A percentile compares a stretch with the other conserved stretches of the same genome.
Conservation (phyloP, 2,888 invertebrate genomes). For the Yponomeuta malinellus region DNA sequence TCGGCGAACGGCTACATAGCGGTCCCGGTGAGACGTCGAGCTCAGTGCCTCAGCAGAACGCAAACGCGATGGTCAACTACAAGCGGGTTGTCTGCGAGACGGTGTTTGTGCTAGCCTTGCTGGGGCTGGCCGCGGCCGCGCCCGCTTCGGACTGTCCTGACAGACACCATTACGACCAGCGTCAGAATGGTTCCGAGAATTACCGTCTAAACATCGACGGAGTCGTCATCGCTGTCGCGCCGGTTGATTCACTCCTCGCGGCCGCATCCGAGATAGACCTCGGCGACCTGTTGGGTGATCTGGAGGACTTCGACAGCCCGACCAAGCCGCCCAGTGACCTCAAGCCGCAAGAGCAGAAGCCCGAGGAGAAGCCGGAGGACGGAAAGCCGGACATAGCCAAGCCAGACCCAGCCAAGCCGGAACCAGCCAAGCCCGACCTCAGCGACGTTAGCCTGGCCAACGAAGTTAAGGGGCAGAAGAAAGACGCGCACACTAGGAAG, state of each 20-base stretch:
- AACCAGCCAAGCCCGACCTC: slow-evolving; percentile 31
- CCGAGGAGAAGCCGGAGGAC: slow-evolving; percentile 24
- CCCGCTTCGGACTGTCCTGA: slow-evolving; percentile 38
- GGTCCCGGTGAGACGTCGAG: slow-evolving; percentile 43
- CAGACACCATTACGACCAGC: slow-evolving; percentile 78
- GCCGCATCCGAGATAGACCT: slow-evolving; percentile 69
- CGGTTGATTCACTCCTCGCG: slow-evolving; percentile 76
- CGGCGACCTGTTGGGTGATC: slow-evolving; percentile 45
- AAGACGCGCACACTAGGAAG: slow-evolving; percentile 44
- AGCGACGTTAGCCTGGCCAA: slow-evolving; percentile 43
- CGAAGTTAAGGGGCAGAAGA: slow-evolving; percentile 47
- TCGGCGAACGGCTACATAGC: slow-evolving; percentile 60
- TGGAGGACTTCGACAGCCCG: slow-evolving; percentile 41
- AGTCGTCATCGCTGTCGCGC: slow-evolving; percentile 79
- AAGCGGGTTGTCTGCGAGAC: slow-evolving; percentile 60
- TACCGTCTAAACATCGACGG: slow-evolving; percentile 81
- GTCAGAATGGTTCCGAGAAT: slow-evolving; percentile 87
- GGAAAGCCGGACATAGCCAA: slow-evolving; percentile 25
- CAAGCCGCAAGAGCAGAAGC: slow-evolving; percentile 25
- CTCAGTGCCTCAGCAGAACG: slow-evolving; percentile 52
- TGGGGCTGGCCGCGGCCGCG: slow-evolving; percentile 33
- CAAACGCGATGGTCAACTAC: slow-evolving; percentile 68
- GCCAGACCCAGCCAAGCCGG: slow-evolving; percentile 21
- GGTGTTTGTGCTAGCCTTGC: slow-evolving; percentile 36
- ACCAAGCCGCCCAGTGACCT: slow-evolving; percentile 25